Evolutionary conservation across 2,797 vertebrate genomes (phyloP), one percentile per base, ranked within the genome.

Genomic region (Mormyrops attenuatus): DNA sequence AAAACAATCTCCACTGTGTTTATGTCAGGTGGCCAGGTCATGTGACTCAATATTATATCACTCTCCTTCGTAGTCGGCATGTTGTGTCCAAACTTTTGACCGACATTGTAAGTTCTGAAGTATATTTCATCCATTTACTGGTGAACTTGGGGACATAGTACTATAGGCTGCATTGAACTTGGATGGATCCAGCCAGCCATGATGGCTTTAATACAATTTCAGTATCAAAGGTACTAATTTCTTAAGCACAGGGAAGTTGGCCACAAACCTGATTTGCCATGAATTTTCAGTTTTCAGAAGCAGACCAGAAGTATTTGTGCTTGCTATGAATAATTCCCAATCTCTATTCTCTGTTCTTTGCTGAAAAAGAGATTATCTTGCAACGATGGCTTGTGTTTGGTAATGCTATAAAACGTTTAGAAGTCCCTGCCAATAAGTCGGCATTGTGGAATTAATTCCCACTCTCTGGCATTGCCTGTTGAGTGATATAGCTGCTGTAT

Each of bases 81-180:
- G 22, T 9, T 2, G 8, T 26, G n/a, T 26, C 22, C 60, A 63
- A 26, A 63, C 22, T 9, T 63, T 26, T 63, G 60, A 63, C 22
- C 0, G 57, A 2, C 2, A 26, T n/a, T 63, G n/a, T 26, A 3
- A 63, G n/a, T 63, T 22, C 57, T 63, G 9, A 85, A 63, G 8
- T 26, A 7, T 26, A 2, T 22, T 22, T n/a, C 57, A 26, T 69
- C 47, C 55, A 85, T 90, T 88, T 90, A 88, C 49, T 88, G 60
- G 57, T 47, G n/a, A 38, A n/a, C 6, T 52, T 30, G 88, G 69
- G 84, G 73, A 66, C 80, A 20, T 53, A 17, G 52, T 38, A 85
- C 57, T 30, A 60, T 66, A 55, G 77, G n/a, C 52, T 66, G 84
- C 80, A 60, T 57, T 50, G 7, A 53, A 82, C 87, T 30, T 63